These are phyloP conservation scores for Coendou prehensilis DNA, from an alignment of 2,797 vertebrate genomes.

Conservation along the genomic window DNA sequence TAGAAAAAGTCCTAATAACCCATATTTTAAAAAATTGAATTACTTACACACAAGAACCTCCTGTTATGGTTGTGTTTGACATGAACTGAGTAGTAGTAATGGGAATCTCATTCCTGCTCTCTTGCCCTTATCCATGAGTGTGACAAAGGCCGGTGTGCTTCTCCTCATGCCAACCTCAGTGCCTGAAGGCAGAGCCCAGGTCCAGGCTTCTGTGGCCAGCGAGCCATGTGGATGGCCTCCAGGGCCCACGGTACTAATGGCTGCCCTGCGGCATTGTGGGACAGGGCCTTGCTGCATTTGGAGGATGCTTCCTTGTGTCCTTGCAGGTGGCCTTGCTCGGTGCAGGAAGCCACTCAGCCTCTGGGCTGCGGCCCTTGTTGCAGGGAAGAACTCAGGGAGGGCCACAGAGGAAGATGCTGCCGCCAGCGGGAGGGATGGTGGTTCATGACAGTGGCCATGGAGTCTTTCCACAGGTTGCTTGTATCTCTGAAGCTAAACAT, in stretches of 20 bases:
- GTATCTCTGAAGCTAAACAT: neutral
- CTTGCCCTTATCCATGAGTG: neutral
- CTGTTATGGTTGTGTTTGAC: neutral
- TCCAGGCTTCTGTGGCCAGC: neutral
- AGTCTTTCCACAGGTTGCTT: neutral
- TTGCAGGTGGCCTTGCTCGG: neutral
- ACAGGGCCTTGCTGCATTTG: neutral
- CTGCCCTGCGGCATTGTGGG: neutral
- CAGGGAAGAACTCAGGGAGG: neutral
- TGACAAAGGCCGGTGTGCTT: neutral
- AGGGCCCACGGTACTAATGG: neutral
- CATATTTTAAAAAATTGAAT: neutral
- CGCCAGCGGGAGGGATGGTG: too few relatives aligned
- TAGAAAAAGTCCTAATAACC: neutral
- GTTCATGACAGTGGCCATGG: fast-evolving
- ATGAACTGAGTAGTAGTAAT: neutral
- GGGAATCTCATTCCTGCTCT: neutral
- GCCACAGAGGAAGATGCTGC: neutral
- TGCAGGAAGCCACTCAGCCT: neutral
- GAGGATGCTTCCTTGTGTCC: neutral
- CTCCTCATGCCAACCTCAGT: neutral
- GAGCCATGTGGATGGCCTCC: neutral
- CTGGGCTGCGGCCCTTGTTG: neutral
- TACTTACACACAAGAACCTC: neutral
- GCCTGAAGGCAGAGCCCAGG: neutral